These are phyloP conservation scores for Holothuria glaberrima DNA, from an alignment of 35 echinoderm and acorn worm genomes.

Conservation along the genomic window DNA sequence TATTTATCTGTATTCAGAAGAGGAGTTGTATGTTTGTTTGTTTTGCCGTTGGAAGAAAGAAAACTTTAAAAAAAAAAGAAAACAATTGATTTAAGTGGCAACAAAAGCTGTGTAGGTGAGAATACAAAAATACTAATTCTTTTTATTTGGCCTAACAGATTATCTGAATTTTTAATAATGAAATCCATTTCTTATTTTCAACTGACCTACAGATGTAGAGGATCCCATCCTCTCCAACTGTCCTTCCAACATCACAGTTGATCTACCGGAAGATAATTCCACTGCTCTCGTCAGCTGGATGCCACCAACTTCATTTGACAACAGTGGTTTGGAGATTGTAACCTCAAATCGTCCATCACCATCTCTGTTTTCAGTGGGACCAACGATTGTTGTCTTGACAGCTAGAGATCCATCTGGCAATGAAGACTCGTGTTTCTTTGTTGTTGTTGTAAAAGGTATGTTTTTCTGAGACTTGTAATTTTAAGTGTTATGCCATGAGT, in stretches of 20 bases:
- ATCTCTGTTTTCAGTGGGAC: background rate
- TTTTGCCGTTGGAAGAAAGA: no score
- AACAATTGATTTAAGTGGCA: no score
- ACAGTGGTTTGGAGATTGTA: background rate
- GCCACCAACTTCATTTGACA: background rate
- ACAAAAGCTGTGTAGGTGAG: no score
- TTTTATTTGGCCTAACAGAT: no score
- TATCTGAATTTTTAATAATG: no score
- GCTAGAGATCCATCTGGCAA: background rate
- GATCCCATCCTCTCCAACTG: conserved; percentile 18
- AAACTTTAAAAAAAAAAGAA: no score
- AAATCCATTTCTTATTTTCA: no score
- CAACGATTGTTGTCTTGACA: background rate
- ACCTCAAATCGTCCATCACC: background rate
- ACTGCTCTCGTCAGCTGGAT: background rate
- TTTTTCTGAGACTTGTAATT: background rate
- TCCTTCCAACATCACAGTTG: background rate
- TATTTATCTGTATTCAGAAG: no score
- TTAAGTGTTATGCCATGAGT: no score
- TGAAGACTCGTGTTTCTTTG: background rate
- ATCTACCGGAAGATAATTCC: background rate
- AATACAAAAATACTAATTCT: no score
- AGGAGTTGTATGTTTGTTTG: no score
- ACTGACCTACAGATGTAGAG: background rate
- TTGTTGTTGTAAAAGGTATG: background rate